Evolutionary conservation across 2,797 vertebrate species (phyloP), one percentile per base, ranked within the genome.

Genomic region (Schizopygopsis pylzovi): DNA sequence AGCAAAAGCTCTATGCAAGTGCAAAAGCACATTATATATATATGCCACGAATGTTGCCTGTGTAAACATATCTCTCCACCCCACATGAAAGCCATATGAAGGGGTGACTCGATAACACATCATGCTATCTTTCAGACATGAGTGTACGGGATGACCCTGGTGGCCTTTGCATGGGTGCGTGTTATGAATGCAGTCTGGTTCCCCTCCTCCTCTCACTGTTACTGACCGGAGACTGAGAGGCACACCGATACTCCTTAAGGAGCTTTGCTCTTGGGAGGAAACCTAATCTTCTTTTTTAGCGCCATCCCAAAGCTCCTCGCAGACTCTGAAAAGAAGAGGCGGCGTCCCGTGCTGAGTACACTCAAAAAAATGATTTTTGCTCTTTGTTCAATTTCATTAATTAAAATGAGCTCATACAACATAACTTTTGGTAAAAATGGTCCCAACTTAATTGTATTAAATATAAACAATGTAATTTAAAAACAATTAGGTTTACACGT

Each of bases 221-320:
- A 95, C 94, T 95, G 95, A 95, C 95, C 95, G 93, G 93, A 92
- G 81, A 90, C 92, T 94, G 92, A 94, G 93, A 95, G 94, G 93
- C 93, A 94, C 92, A 94, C 90, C 94, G 95, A 96, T 95, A 95
- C 93, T 94, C 94, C 94, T 89, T 95, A 96, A 95, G 94, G 93
- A 95, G 95, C 93, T 96, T 95, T 95, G 92, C 95, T 94, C 94
- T 94, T 94, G 91, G 92, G 93, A 94, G 94, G 93, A 95, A 95
- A 95, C 94, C 94, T 96, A 96, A 96, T 95, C 95, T 95, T 92
- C 93, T 95, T 91, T 94, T 95, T 94, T 93, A 95, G 93, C 94
- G 92, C 93, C 93, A 93, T 94, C 93, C 91, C 90, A 92, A 94
- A 94, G 93, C 93, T 93, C 94, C 91, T 94, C 84, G 87, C 91